Conservation (phyloP, 1,140 invertebrate species). For the Meloidogyne floridensis region DNA sequence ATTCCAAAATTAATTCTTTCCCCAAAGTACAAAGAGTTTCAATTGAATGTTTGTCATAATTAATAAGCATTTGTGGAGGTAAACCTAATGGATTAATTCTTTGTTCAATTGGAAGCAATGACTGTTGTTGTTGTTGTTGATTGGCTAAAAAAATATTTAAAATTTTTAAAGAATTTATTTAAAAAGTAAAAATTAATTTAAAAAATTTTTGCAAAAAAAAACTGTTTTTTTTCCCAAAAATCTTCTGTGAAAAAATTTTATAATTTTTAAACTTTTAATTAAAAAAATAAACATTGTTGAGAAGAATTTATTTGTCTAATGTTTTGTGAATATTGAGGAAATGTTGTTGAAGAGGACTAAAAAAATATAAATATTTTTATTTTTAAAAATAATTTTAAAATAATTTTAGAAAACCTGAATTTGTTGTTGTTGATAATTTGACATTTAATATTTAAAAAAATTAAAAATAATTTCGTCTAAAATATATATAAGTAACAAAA, state of each 20-base stretch:
- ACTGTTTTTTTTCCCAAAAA: too few relatives aligned
- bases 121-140: too few relatives aligned
- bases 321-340: slow-evolving; percentile 5
- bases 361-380: neutral
- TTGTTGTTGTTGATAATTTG: neutral
- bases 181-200: too few relatives aligned
- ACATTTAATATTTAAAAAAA: too few relatives aligned
- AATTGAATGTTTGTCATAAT: slow-evolving; percentile 16
- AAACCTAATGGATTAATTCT: slow-evolving; percentile 14
- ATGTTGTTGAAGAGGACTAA: neutral
- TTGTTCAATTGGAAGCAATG: slow-evolving; percentile 3
- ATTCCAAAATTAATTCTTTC: slow-evolving; percentile 27
- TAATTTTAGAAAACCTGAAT: neutral
- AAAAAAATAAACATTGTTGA: slow-evolving; percentile 7
- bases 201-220: too few relatives aligned
- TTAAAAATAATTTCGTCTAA: too few relatives aligned
- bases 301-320: neutral
- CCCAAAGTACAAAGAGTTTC: slow-evolving; percentile 29
- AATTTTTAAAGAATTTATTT: too few relatives aligned
- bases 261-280: neutral
- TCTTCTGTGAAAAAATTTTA: too few relatives aligned
- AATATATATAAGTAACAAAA: too few relatives aligned
- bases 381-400: neutral
- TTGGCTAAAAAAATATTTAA: too few relatives aligned
- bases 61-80: slow-evolving; percentile 19